Conservation (phyloP, 2,797 vertebrate species). For the Calcarius lapponicus region DNA sequence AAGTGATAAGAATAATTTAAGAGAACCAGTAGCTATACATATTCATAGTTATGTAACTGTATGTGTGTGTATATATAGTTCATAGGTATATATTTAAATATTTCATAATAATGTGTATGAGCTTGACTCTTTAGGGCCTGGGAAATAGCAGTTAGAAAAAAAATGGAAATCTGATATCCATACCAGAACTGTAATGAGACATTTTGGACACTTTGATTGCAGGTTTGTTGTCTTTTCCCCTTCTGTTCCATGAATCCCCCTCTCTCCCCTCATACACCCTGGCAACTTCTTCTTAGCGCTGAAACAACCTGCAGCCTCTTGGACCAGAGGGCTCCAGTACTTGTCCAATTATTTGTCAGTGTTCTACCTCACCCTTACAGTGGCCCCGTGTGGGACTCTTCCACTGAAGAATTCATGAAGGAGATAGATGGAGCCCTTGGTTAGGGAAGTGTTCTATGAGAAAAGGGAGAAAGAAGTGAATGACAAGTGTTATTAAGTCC, state of each 20-base stretch:
- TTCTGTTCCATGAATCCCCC: fast-evolving
- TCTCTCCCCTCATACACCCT: background rate
- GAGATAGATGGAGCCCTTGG: background rate
- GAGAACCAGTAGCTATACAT: background rate
- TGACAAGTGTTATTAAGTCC: background rate
- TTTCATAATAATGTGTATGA: background rate
- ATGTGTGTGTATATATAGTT: background rate
- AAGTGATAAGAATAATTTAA: background rate
- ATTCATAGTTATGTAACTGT: background rate
- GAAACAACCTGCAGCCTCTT: background rate
- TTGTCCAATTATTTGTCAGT: background rate
- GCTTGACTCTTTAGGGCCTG: background rate
- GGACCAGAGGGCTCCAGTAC: background rate
- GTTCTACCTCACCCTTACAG: background rate
- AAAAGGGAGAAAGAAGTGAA: background rate
- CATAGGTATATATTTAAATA: background rate
- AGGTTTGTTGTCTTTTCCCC: background rate
- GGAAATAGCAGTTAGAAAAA: background rate
- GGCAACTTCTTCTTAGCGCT: background rate
- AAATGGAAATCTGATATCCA: background rate
- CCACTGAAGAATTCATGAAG: background rate
- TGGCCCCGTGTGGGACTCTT: background rate
- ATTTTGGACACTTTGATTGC: background rate
- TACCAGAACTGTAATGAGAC: background rate
- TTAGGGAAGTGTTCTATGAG: background rate